Evolutionary conservation across 2,888 invertebrate genomes (phyloP).

Genomic region (Automeris io): DNA sequence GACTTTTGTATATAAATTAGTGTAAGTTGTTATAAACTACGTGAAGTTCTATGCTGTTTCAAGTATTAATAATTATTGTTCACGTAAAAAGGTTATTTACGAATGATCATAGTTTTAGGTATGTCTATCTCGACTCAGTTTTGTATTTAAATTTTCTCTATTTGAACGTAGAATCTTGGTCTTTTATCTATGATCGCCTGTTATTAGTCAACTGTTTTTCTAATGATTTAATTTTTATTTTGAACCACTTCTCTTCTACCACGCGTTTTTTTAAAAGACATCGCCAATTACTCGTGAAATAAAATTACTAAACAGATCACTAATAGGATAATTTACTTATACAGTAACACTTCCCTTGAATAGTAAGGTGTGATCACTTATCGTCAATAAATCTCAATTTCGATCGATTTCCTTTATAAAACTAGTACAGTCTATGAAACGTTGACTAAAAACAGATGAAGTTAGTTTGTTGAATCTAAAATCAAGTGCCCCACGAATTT

Average conservation of each 20-base stretch:
- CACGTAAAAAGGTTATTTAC: constrained; percentile 6
- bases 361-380: too few relatives aligned
- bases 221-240: too few relatives aligned
- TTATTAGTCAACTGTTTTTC: constrained; percentile 9
- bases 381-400: too few relatives aligned
- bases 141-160: constrained; percentile 8
- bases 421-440: too few relatives aligned
- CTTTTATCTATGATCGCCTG: constrained; percentile 6
- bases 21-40: constrained; percentile 9
- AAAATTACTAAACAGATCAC: too few relatives aligned
- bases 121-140: constrained; percentile 6
- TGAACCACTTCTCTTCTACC: too few relatives aligned
- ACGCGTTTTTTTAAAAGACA: too few relatives aligned
- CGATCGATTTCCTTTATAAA: too few relatives aligned
- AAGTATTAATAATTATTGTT: constrained; percentile 5
- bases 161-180: constrained; percentile 7
- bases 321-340: too few relatives aligned
- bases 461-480: constrained; percentile 31
- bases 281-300: too few relatives aligned
- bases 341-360: too few relatives aligned
- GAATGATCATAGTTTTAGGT: constrained; percentile 11
- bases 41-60: not conserved
- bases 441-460: constrained; percentile 28
- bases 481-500: constrained; percentile 70
- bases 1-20: constrained; percentile 18